A percentile compares a stretch with the other conserved stretches of the same genome.
These are phyloP conservation scores for Drosophila grimshawi DNA, from an alignment of 1,140 invertebrate genomes.

Conservation along the genomic window DNA sequence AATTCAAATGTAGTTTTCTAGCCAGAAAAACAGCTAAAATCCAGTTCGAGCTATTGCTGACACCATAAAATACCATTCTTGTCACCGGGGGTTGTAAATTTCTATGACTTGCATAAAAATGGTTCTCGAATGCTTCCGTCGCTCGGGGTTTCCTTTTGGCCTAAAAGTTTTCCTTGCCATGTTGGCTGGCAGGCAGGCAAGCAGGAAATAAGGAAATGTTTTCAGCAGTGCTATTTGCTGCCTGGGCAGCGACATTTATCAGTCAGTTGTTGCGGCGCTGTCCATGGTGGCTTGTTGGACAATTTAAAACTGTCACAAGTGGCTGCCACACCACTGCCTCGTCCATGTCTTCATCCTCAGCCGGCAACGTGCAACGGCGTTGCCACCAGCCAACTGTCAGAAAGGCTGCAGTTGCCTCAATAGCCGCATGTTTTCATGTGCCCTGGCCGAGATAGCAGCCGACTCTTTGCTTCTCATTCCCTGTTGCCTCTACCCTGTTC, in stretches of 20 bases:
- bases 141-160: constrained; percentile 76
- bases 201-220: constrained; percentile 80
- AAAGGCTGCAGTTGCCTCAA: constrained; percentile 57
- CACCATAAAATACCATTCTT: constrained; percentile 76
- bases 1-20: not conserved
- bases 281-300: constrained; percentile 68
- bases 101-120: constrained; percentile 82
- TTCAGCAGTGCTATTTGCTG: constrained; percentile 76
- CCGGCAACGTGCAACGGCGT: constrained; percentile 14
- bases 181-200: constrained; percentile 45
- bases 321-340: constrained; percentile 35
- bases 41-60: constrained; percentile 10
- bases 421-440: constrained; percentile 50
- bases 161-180: constrained; percentile 73
- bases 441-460: constrained; percentile 44
- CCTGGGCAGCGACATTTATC: constrained; percentile 78
- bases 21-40: constrained; percentile 14
- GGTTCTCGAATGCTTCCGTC: constrained; percentile 72
- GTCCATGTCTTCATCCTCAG: not conserved
- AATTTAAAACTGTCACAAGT: constrained; percentile 79
- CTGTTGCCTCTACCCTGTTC: not conserved
- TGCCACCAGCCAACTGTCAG: constrained; percentile 56
- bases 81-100: constrained; percentile 80
- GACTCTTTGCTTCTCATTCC: constrained; percentile 10
- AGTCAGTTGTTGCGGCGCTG: constrained; percentile 73